Evolutionary conservation across 2,113 vertebrate species (phyloP).

Genomic region (Paradoxurus hermaphroditus): DNA sequence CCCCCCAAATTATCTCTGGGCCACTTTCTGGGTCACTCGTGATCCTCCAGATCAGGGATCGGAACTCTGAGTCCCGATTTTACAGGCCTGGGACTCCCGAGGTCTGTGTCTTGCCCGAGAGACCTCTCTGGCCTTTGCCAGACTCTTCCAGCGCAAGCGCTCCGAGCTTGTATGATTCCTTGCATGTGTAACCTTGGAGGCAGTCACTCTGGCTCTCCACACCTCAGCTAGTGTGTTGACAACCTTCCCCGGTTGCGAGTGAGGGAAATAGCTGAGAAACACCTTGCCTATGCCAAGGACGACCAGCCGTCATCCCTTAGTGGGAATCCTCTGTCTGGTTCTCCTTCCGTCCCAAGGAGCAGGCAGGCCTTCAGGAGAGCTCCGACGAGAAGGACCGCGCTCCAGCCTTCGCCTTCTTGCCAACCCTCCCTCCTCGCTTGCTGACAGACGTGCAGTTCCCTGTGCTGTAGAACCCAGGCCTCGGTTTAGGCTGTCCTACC

Average conservation of each 20-base stretch:
- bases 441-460: background rate
- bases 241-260: background rate
- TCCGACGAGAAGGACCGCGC: background rate
- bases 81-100: background rate
- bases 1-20: background rate
- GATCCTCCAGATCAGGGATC: background rate
- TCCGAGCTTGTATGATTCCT: background rate
- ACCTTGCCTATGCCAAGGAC: background rate
- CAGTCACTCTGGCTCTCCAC: background rate
- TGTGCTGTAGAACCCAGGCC: background rate
- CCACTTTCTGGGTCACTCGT: background rate
- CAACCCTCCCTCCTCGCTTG: rapidly evolving
- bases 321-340: background rate
- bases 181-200: background rate
- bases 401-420: background rate
- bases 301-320: background rate
- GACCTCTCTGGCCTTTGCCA: background rate
- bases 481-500: background rate
- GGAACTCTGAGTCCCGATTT: background rate
- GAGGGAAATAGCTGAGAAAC: background rate
- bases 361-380: background rate
- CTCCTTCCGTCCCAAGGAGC: background rate
- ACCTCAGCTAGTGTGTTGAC: background rate
- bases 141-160: background rate
- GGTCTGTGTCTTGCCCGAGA: background rate